phyloP scores from a whole-genome alignment of 2,113 vertebrate species.

The Periophthalmodon schlosseri region DNA sequence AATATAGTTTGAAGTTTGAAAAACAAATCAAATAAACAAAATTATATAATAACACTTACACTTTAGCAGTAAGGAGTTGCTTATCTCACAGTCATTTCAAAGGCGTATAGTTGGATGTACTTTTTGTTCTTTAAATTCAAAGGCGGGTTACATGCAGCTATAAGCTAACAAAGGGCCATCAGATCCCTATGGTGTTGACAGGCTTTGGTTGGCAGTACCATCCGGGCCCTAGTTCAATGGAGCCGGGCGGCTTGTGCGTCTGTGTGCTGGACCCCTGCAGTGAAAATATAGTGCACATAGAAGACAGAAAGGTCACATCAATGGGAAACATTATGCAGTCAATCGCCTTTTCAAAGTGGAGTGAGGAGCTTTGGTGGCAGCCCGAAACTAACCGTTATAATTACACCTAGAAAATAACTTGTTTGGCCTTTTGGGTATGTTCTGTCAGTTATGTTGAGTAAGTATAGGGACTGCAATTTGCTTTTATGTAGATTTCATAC shows the following conservation, averaged over 20 bases:
- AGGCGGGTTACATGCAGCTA: not conserved
- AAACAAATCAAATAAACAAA: not conserved
- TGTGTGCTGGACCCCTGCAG: slow-evolving; percentile 24
- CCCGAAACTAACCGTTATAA: not conserved
- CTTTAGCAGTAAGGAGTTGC: not conserved
- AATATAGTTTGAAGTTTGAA: not conserved
- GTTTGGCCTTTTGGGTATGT: not conserved
- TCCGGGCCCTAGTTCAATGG: slow-evolving; percentile 18
- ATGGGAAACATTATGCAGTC: slow-evolving; percentile 24
- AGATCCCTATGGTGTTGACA: slow-evolving; percentile 17
- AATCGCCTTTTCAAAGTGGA: slow-evolving; percentile 17
- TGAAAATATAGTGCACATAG: slow-evolving; percentile 19
- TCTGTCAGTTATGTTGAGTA: not conserved
- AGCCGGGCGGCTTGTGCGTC: slow-evolving; percentile 18
- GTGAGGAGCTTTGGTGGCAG: slow-evolving; percentile 2
- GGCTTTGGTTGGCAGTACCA: slow-evolving; percentile 3
- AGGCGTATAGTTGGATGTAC: not conserved
- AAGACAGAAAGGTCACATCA: slow-evolving; percentile 23
- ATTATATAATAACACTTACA: not conserved
- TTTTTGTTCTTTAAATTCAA: not conserved
- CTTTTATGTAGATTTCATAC: not conserved
- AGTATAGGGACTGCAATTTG: not conserved
- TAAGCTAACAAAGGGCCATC: slow-evolving; percentile 1
- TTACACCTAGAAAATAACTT: not conserved
- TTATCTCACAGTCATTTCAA: not conserved